Evolutionary conservation across 2,888 invertebrate species (phyloP), one percentile per base, ranked within the genome.

Genomic region (Nomada fucata): DNA sequence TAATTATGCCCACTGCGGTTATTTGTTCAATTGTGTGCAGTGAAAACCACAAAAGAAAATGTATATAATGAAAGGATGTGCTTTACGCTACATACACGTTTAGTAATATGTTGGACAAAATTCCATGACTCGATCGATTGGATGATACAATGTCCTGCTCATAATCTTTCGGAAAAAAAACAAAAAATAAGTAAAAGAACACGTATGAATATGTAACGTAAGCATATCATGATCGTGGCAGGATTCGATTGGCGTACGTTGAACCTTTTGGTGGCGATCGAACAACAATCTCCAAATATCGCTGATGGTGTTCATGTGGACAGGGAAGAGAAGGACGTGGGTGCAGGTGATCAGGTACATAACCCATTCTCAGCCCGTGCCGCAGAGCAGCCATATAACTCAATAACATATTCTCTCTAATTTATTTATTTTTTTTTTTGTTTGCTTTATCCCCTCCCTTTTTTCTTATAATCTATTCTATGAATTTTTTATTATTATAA

Each of bases 221-320:
- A 91, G 91, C 87, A 85, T 93, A 89, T 93, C 90, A 92, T 93
- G 92, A 90, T 93, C 92, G 92, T 93, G 92, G 91, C 93, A 98
- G 99, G 99, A 95, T 99, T 99, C 96, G 99, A 99, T 96, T 99
- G 98, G 97, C 98, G 98, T 94, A 99, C 99, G 91, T 97, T 99
- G 96, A 99, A 99, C 95, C 97, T 99, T 92, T 96, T 99, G 95
- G 97, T 99, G 95, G 99, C 99, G 91, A 95, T 99, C 94, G 99
- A 99, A 95, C 97, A 98, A 94, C 99, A 99, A 95, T 98, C 98
- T 91, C 97, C 97, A 90, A 97, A 99, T 95, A 99, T 99, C 94
- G 98, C 99, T 88, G 96, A 96, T 91, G 99, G 99, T 94, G 99
- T 99, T 82, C 98, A 99, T 95, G 94, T 95, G 92, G 95, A 97